These are phyloP conservation scores for Cassiopea xamachana DNA, from an alignment of 30 jellyfish, hydroid and myxozoan species.

Conservation along the genomic window DNA sequence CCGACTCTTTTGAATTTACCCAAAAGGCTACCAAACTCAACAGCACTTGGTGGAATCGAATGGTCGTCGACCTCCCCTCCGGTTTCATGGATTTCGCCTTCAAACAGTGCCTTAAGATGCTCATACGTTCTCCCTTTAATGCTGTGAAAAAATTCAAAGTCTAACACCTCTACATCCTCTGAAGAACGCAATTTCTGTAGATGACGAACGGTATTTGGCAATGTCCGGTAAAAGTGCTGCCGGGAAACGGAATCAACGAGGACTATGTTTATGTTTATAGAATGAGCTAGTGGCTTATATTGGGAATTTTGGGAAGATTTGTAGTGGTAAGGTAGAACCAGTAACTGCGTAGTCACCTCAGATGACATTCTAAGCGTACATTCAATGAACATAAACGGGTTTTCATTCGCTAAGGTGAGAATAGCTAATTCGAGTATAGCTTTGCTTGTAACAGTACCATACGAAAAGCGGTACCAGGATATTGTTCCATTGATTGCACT, in stretches of 20 bases:
- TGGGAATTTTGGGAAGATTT: not conserved
- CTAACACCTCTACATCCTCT: slow-evolving; percentile 50
- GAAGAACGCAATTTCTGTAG: slow-evolving; percentile 27
- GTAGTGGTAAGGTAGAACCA: slow-evolving; percentile 12
- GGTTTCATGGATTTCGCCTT: slow-evolving; percentile 55
- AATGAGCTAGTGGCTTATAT: not conserved
- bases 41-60: slow-evolving; percentile 58
- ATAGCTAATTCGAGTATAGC: slow-evolving; percentile 5
- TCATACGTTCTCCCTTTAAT: slow-evolving; percentile 78
- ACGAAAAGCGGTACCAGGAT: not conserved
- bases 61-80: slow-evolving; percentile 50
- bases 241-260: slow-evolving; percentile 84
- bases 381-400: slow-evolving; percentile 61
- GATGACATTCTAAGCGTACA: slow-evolving; percentile 24
- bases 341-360: slow-evolving; percentile 28
- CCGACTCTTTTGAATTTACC: slow-evolving; percentile 32
- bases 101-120: slow-evolving; percentile 64
- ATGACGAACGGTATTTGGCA: slow-evolving; percentile 62
- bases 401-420: slow-evolving; percentile 2
- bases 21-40: slow-evolving; percentile 40
- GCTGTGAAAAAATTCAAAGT: slow-evolving; percentile 71
- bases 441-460: slow-evolving; percentile 4
- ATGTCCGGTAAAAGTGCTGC: slow-evolving; percentile 78
- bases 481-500: slow-evolving; percentile 16
- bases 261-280: slow-evolving; percentile 60